Base-by-base conservation (phyloP, 92 coral and sea anemone species). In the Actinostola sp. region DNA sequence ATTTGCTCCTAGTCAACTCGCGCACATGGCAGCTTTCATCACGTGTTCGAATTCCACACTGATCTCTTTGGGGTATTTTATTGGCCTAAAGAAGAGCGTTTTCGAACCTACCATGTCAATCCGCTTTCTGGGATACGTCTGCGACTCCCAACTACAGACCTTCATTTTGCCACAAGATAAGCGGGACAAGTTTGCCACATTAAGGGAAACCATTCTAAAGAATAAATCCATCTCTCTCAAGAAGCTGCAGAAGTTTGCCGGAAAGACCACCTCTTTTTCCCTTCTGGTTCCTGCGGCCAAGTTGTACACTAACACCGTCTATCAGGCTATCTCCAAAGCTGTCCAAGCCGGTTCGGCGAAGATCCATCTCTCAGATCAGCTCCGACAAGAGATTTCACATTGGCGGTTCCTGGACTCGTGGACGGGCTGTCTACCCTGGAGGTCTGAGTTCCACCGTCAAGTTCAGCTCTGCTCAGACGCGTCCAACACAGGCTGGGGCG, bases 241-340 rank as follows among this genome's bases (percentile, higher is more conserved):
- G 31, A 62, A 75, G 17, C 43, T 82, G 24, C 82, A 82, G 30
- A 66, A 46, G 49, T 74, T 82, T 26, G 82, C 82, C 7, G 82
- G 77, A 23, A 82, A 68, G 48, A 82, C 77, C 61, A 83, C 83
- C 25, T 84, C 84, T 2, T 83, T 83, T 46, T 61, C 88, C 62
- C 53, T 83, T 41, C 61, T 66, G 9, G 79, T 83, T 4, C 83
- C 88, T 21, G 88, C 83, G 13, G 88, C 83, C 41, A 69, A 77
- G 27, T 24, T 57, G 30, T 82, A 35, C 38, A 41, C 76, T 36
- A 56, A 78, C 30, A 4, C 19, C 10, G 50, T 24, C 2, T 63
- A 63, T 25, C 70, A 36, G 34, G 70, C 70, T 25, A 63, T 63
- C 27, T 30, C 71, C 19, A 65, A 65, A 43, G 71, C 71, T 8